These are phyloP conservation scores for Mechanitis messenoides DNA, from an alignment of 2,888 invertebrate genomes.

Conservation along the genomic window DNA sequence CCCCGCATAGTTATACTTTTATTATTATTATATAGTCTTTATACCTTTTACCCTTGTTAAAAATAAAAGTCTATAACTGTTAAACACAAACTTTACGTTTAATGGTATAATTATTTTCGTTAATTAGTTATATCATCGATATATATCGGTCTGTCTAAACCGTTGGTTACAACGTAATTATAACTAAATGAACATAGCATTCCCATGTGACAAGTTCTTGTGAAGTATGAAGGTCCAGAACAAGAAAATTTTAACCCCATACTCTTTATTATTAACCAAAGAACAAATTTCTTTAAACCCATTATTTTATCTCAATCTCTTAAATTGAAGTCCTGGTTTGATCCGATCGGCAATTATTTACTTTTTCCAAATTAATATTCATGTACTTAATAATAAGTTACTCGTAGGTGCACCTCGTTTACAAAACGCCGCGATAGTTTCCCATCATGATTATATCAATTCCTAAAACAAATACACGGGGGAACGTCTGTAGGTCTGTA, in stretches of 20 bases:
- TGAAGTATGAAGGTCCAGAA: conserved; percentile 63
- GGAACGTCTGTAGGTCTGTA: conserved; percentile 39
- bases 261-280: conserved; percentile 42
- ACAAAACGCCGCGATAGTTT: conserved; percentile 50
- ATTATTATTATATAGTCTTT: no score
- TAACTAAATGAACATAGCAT: conserved; percentile 43
- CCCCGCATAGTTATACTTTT: no score
- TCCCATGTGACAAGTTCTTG: conserved; percentile 51
- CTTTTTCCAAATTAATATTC: background rate
- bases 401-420: conserved; percentile 33
- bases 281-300: no score
- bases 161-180: conserved; percentile 5
- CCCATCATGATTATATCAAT: conserved; percentile 47
- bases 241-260: conserved; percentile 47
- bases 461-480: conserved; percentile 46
- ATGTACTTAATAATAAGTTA: background rate
- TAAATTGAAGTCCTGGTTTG: no score
- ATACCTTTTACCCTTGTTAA: no score
- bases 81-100: no score
- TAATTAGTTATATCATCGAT: no score
- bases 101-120: no score
- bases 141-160: no score
- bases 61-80: no score
- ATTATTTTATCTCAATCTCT: no score
- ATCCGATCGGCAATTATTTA: no score